Base-by-base conservation (phyloP, 2,888 invertebrate genomes). In the Leptogaster cylindrica region DNA sequence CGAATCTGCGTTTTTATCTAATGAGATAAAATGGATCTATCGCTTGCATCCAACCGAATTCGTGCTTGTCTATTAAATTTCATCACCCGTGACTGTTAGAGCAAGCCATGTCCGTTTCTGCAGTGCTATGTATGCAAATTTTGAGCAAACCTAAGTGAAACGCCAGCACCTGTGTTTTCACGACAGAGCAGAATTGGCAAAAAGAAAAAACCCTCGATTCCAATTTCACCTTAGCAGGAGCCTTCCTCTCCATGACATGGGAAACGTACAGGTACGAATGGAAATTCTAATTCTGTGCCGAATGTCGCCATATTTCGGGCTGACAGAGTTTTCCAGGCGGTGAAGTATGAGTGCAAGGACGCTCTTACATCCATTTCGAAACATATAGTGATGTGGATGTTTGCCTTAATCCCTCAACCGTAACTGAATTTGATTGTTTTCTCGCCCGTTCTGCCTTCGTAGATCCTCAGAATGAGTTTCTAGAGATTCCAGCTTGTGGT, bases 401-500 rank as follows among this genome's bases (percentile, higher is more conserved):
- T 64, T 44, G 20, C 33, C 18, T 27, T 63, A 63, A 63, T 63
- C 63, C 44, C 28, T 44, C 18, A 63, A 31, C 44, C 63, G 28
- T 63, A 28, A 64, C 46, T 48, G 31, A 31, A 64, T 64, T 23
- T 20, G 55, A 55, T 64, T 46, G 63, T 64, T 64, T 64, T 64
- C 63, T 55, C 55, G 20, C 23, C 50, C 33, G 46, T 46, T 46
- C 23, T 46, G 46, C 46, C 46, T 20, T 20, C 18, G 46, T 46
- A 20, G 46, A 8, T 20, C 23, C 20, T 46, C 46, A 23, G 46
- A 46, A 46, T 46, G 25, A 46, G 25, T 46, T 46, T 46, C 20
- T 20, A 46, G 10, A 7, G 8, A 12, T 20, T n/a, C 20, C 2
- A 6, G 46, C 23, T 6, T 20, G 12, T 7, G n/a, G n/a, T n/a